These are phyloP conservation scores for Pseudopipra pipra DNA, from an alignment of 2,113 vertebrate genomes.

Conservation along the genomic window DNA sequence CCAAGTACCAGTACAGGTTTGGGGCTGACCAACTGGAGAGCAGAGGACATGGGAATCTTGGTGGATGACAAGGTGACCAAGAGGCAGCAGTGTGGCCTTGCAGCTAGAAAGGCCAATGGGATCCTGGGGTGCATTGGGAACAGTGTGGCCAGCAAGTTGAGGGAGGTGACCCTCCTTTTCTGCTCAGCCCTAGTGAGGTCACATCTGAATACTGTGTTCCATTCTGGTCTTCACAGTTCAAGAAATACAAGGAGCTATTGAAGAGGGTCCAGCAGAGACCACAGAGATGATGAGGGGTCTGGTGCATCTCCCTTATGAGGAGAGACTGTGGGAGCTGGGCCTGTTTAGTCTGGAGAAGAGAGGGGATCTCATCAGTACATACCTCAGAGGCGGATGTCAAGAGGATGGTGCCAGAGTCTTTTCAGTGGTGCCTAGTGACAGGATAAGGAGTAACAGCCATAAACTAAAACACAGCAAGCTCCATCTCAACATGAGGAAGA, in stretches of 20 bases:
- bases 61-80: fast-evolving
- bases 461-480: background rate
- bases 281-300: background rate
- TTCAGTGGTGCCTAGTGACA: background rate
- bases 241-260: background rate
- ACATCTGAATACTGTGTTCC: background rate
- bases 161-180: background rate
- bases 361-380: background rate
- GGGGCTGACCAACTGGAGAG: background rate
- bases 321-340: background rate
- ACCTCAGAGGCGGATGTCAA: background rate
- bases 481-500: background rate
- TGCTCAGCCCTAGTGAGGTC: fast-evolving
- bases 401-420: background rate
- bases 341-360: background rate
- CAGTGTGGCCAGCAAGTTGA: fast-evolving
- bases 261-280: background rate
- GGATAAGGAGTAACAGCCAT: background rate
- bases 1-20: background rate
- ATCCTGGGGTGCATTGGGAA: fast-evolving
- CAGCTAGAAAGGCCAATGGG: background rate
- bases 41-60: background rate
- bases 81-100: background rate
- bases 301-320: background rate
- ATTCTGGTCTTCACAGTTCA: background rate